Evolutionary conservation across 2,888 invertebrate genomes (phyloP), one percentile per base, ranked within the genome.

Genomic region (Herminia tarsipennalis): DNA sequence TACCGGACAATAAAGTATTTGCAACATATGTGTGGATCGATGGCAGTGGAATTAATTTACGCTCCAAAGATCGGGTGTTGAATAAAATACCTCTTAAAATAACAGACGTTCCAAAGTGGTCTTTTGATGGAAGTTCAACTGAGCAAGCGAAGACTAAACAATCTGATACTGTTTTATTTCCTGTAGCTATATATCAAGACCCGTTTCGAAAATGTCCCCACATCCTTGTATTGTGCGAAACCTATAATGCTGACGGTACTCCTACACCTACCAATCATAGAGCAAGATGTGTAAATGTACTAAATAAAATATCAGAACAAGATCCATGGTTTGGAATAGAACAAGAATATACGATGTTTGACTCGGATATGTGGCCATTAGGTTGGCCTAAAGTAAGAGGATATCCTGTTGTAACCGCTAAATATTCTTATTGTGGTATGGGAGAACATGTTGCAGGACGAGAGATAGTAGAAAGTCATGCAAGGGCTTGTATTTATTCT

Each of bases 321-420:
- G 93, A 94, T 37, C 97, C 97, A 2, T 97, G 96, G 97, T 98
- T 98, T 77, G 98, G 97, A 6, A 96, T 98, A 73, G 98, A 98
- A 81, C 98, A 98, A 82, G 98, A 98, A 77, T 98, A 97, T 81
- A 96, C 97, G 6, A 92, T 98, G 69, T 92, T 97, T 50, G 97
- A 97, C 74, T 93, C 94, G 69, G 97, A 97, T 79, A 88, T 94
- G 27, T 94, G 97, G 90, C 98, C 98, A 3, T 91, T 97, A 37
- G 98, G 98, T 32, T 98, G 98, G 98, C 98, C 98, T n/a, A 96
- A 96, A 80, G 94, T 95, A 67, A 96, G 98, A 42, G 98, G 95
- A 65, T 97, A 96, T 3, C 97, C 96, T 14, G 62, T 56, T 3
- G 95, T 95, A 76, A 97, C 98, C 33, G 96, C 98, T 1, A 97